Evolutionary conservation across 2,113 vertebrate genomes (phyloP), one percentile per base, ranked within the genome.

Genomic region (Cacatua alba): DNA sequence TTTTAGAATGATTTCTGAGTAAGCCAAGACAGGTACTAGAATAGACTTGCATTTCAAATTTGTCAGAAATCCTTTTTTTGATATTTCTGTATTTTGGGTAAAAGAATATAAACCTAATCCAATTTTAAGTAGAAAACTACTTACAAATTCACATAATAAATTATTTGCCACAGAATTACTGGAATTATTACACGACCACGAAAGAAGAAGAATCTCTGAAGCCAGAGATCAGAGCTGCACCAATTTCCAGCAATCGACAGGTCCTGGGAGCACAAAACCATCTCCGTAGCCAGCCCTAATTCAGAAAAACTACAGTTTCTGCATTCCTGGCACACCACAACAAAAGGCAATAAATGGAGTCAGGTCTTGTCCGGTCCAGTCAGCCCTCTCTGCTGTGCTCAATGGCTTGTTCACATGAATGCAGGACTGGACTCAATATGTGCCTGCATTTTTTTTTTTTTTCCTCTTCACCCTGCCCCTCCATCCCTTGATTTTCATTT

Each of bases 311-410:
- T 63, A 2, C 77, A 65, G 59, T 78, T 96, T 92, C 94, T 85
- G 79, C 84, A 90, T 97, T 94, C 87, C 92, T 88, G 70, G 67
- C 63, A 52, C 93, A 90, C 62, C 93, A 89, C 82, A 87, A 88
- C 96, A 95, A 90, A 94, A 87, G 96, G 81, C 70, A 83, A 88
- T 82, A 90, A 95, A 91, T 6, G 70, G 91, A 90, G 78, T 72
- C 91, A 62, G 82, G 93, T 94, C 95, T 91, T 97, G 93, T 82
- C 64, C 49, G 15, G 84, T 95, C 93, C 90, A 90, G 86, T 94
- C 92, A 94, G 71, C 59, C 46, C 92, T 86, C 0, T 7, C 70
- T 82, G 74, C 92, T 44, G 70, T 85, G 88, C 69, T 92, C 93
- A 94, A 49, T 92, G 88, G 16, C 80, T 68, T 94, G 90, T 88